These are phyloP conservation scores for Callithrix jacchus DNA, from an alignment of 2,113 vertebrate species.

Conservation along the genomic window DNA sequence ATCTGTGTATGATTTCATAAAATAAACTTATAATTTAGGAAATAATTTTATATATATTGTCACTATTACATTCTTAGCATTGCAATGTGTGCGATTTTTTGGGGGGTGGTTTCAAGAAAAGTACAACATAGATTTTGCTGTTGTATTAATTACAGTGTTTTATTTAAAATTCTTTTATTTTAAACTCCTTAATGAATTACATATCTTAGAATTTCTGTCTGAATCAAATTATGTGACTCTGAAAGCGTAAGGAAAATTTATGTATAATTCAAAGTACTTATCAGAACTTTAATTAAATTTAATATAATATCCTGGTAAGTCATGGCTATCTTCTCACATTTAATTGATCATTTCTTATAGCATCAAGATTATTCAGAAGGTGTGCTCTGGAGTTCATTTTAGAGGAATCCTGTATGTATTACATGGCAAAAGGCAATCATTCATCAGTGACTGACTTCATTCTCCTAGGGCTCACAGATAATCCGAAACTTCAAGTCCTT, in stretches of 20 bases:
- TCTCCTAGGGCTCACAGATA: constrained; percentile 39
- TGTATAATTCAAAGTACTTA: not conserved
- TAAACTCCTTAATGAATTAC: not conserved
- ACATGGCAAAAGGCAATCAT: constrained; percentile 52
- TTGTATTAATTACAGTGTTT: not conserved
- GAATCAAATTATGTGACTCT: not conserved
- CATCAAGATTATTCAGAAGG: not conserved
- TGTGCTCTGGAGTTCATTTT: not conserved
- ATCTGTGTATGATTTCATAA: not conserved
- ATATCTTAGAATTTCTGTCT: not conserved
- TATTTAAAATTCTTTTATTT: not conserved
- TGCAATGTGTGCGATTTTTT: not conserved
- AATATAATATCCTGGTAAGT: not conserved
- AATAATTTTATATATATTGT: not conserved
- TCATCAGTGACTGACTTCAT: constrained; percentile 51
- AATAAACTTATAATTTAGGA: not conserved
- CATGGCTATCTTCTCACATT: not conserved
- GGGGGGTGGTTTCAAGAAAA: not conserved
- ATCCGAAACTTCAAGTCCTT: not conserved
- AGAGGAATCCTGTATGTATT: not conserved
- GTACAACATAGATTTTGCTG: not conserved
- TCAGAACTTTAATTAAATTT: not conserved
- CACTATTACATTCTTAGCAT: not conserved
- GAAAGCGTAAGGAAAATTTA: not conserved
- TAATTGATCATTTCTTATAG: not conserved